A percentile compares a stretch with the other conserved stretches of the same genome.
Conservation (phyloP, 2,797 vertebrate species). For the Pseudochirops cupreus region DNA sequence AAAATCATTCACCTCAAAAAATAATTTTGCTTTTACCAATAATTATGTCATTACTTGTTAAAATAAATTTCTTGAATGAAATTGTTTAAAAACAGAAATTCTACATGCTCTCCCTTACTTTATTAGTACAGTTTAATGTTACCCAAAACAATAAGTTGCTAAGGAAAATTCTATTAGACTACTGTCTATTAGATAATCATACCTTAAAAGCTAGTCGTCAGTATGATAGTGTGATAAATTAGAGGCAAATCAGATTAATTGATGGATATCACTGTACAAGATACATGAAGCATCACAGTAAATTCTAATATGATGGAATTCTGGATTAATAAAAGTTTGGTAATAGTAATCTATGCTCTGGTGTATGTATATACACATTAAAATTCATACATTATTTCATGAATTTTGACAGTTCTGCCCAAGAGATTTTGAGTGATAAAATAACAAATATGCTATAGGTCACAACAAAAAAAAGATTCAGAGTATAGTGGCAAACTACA, state of each 20-base stretch:
- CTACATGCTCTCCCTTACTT: not conserved
- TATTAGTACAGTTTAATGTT: not conserved
- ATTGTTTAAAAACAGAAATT: not conserved
- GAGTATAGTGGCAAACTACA: constrained; percentile 1
- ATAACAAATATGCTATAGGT: constrained; percentile 9
- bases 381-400: constrained; percentile 2
- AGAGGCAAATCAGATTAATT: not conserved
- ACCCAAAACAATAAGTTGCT: not conserved
- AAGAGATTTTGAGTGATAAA: not conserved
- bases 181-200: not conserved
- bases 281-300: not conserved
- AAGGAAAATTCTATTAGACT: not conserved
- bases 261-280: not conserved
- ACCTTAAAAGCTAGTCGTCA: not conserved
- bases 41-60: not conserved
- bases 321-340: not conserved
- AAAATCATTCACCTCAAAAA: not conserved
- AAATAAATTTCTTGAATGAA: not conserved
- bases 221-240: not conserved
- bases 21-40: not conserved
- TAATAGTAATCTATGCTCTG: constrained; percentile 1
- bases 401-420: constrained; percentile 6
- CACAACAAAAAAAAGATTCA: constrained; percentile 1
- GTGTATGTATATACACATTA: not conserved
- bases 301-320: not conserved